Evolutionary conservation across 1,140 invertebrate species (phyloP), one percentile per base, ranked within the genome.

Genomic region (Drosophila grimshawi): DNA sequence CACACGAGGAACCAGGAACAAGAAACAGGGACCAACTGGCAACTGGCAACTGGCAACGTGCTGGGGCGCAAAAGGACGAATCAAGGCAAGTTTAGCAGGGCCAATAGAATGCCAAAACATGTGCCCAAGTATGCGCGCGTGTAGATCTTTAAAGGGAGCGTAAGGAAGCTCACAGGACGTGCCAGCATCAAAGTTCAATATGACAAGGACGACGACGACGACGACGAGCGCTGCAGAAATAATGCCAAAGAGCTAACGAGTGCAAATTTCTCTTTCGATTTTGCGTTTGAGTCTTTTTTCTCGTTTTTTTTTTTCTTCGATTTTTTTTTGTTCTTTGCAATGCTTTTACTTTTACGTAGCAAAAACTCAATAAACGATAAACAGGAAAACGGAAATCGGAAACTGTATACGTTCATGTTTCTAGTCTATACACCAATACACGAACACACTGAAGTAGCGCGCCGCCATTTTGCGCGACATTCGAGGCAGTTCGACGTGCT

Each of bases 341-440:
- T 81, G 80, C 85, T 88, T 89, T 88, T 89, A 89, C 83, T 86
- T 86, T 88, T 86, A 85, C 66, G 77, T 66, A 55, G 74, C 61
- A 77, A 78, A 83, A 85, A 89, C 85, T 88, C 85, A 88, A 88
- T 88, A 88, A 88, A 80, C 85, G 85, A 89, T 88, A 88, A 88
- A 88, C 85, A 88, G 85, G 85, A 89, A 88, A 85, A 82, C 85
- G 85, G 85, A 88, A 88, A 88, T 89, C 85, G 85, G 85, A 88
- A 88, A 88, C 85, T 88, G 85, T 86, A 86, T 76, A 86, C 71
- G 62, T 67, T 76, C 75, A 81, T 78, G 71, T 85, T 83, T 77
- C 73, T 83, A 76, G 81, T 77, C 73, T 72, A 64, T 72, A 80
- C 48, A 65, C 56, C 67, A 43, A 73, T 57, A 65, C 19, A 80